These are phyloP conservation scores for Glaucomys volans DNA, from an alignment of 2,113 vertebrate species.

Conservation along the genomic window DNA sequence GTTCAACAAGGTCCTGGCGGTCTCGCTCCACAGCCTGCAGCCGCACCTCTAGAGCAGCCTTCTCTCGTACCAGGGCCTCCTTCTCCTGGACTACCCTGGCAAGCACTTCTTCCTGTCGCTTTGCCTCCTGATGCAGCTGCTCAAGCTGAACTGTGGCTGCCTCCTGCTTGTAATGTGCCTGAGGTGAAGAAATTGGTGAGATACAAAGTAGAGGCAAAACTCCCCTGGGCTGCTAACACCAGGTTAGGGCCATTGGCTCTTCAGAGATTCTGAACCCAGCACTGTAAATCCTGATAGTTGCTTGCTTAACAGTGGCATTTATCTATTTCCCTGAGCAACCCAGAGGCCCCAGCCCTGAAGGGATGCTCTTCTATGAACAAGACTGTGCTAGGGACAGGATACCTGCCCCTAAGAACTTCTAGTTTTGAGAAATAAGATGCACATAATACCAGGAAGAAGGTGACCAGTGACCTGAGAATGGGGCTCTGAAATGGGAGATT, in stretches of 20 bases:
- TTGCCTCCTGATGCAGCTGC: conserved; percentile 81
- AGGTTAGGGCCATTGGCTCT: neutral
- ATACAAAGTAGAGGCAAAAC: neutral
- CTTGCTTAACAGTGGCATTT: neutral
- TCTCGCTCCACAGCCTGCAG: conserved; percentile 83
- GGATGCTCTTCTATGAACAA: neutral
- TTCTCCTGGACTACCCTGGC: conserved; percentile 82
- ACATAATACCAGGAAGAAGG: neutral
- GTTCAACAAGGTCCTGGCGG: conserved; percentile 82
- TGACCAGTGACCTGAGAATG: neutral
- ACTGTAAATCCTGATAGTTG: neutral
- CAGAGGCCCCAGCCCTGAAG: neutral
- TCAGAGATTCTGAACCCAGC: neutral
- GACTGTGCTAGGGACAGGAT: neutral
- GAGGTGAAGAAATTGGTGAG: neutral
- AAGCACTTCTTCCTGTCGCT: conserved; percentile 68
- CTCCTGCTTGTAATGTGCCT: conserved; percentile 86
- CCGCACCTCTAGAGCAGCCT: conserved; percentile 84
- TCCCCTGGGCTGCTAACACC: neutral
- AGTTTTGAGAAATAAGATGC: neutral
- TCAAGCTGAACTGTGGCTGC: conserved; percentile 78
- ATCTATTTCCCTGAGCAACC: neutral
- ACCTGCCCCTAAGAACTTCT: neutral
- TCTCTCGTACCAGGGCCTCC: conserved; percentile 86
- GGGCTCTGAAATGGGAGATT: neutral